Evolutionary conservation across 92 coral and sea anemone species (phyloP).

Genomic region (Zoanthus sociatus): DNA sequence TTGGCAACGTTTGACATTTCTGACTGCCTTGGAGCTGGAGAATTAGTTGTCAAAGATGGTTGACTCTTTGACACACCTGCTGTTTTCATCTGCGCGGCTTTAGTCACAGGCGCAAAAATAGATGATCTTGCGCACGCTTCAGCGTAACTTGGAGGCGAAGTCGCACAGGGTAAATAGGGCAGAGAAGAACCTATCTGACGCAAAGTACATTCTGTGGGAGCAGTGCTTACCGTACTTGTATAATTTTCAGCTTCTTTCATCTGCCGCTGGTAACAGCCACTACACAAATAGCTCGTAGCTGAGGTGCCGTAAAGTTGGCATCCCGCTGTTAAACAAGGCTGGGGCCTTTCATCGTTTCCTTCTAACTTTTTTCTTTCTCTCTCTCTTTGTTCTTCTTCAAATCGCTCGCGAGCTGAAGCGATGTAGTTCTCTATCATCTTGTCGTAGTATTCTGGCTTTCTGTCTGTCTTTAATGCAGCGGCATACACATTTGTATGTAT

Average conservation of each 20-base stretch:
- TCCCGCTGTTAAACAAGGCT: constrained; percentile 84
- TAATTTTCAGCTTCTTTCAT: constrained; percentile 77
- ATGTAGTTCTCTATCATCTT: constrained; percentile 87
- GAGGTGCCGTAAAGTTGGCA: constrained; percentile 90
- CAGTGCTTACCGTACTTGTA: not conserved
- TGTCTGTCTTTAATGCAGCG: constrained; percentile 78
- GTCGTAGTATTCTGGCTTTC: constrained; percentile 90
- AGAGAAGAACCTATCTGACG: constrained; percentile 60
- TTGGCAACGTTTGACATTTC: not conserved
- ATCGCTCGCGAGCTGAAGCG: constrained; percentile 79
- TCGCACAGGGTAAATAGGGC: constrained; percentile 57
- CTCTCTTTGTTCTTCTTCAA: constrained; percentile 82
- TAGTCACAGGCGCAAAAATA: not conserved
- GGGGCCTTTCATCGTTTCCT: constrained; percentile 41
- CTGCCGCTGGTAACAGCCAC: constrained; percentile 87
- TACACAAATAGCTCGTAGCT: constrained; percentile 89
- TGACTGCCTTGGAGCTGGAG: constrained; percentile 21
- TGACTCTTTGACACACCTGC: not conserved
- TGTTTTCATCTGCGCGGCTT: not conserved
- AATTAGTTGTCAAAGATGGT: constrained; percentile 1
- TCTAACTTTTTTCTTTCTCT: constrained; percentile 23
- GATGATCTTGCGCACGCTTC: constrained; percentile 46
- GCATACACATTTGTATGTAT: constrained; percentile 74
- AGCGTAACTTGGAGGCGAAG: constrained; percentile 54
- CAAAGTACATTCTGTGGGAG: constrained; percentile 6